A percentile compares a stretch with the other conserved stretches of the same genome.
Evolutionary conservation across 2,888 invertebrate species (phyloP).

Genomic region (Plagodis pulveraria): DNA sequence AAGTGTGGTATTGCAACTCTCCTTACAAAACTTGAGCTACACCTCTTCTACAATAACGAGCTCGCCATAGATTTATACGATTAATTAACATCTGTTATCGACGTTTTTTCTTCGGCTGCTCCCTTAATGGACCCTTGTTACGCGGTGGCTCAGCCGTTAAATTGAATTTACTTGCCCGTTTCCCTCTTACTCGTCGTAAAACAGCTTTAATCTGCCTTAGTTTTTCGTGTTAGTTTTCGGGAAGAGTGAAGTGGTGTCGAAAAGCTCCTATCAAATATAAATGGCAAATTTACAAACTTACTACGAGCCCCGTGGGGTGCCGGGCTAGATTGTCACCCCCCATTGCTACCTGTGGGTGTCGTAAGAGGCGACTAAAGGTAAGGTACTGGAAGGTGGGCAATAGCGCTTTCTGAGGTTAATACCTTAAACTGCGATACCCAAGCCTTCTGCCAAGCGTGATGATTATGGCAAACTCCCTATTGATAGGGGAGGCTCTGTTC

Average conservation of each 20-base stretch:
- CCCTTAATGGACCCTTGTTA: conserved; percentile 68
- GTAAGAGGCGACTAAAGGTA: no score
- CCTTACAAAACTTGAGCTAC: conserved; percentile 29
- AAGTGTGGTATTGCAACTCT: neutral
- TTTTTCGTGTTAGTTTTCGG: conserved; percentile 35
- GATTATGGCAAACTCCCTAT: no score
- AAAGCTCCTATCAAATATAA: no score
- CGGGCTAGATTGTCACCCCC: no score
- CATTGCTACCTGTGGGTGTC: no score
- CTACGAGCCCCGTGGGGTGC: no score
- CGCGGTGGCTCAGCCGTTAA: conserved; percentile 63
- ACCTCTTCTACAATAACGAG: conserved; percentile 39
- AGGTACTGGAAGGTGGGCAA: no score
- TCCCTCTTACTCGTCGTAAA: conserved; percentile 38
- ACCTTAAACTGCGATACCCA: no score
- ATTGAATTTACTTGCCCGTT: conserved; percentile 67
- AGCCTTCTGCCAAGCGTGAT: no score
- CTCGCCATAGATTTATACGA: conserved; percentile 66
- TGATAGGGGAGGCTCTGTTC: no score
- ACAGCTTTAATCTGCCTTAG: conserved; percentile 39
- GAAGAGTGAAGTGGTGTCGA: neutral
- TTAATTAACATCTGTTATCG: conserved; percentile 80
- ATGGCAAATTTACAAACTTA: no score
- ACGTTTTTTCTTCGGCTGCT: conserved; percentile 69
- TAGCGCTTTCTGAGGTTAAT: no score